A percentile compares a stretch with the other conserved stretches of the same genome.
These are phyloP conservation scores for Melanotus villosus DNA, from an alignment of 2,888 invertebrate genomes.

Conservation along the genomic window DNA sequence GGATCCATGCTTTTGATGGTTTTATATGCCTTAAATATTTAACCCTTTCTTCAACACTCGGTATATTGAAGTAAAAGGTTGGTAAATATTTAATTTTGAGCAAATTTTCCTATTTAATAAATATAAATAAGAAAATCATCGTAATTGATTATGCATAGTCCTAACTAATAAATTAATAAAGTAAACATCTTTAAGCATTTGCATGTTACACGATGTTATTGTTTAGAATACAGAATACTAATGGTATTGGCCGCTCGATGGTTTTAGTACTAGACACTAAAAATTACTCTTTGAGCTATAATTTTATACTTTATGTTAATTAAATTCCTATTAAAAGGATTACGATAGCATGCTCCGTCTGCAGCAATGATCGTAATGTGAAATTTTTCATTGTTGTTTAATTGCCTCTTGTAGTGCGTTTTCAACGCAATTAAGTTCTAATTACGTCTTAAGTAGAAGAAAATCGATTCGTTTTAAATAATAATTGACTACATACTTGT, in stretches of 20 bases:
- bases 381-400: constrained; percentile 22
- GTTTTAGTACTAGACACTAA: neutral
- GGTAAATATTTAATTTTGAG: too few species aligned
- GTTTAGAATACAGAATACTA: too few species aligned
- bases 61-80: too few species aligned
- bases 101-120: too few species aligned
- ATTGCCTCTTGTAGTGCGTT: neutral
- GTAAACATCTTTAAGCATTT: too few species aligned
- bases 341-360: constrained; percentile 12
- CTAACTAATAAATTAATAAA: too few species aligned
- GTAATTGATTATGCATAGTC: too few species aligned
- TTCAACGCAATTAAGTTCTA: constrained; percentile 17
- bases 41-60: too few species aligned
- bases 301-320: constrained; percentile 17
- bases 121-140: too few species aligned
- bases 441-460: constrained; percentile 10
- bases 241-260: neutral
- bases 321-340: constrained; percentile 10
- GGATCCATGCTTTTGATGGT: too few species aligned
- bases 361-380: constrained; percentile 3
- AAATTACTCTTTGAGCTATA: neutral
- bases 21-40: too few species aligned
- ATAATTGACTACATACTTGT: neutral
- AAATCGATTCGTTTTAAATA: constrained; percentile 14
- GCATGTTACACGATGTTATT: too few species aligned